A percentile compares a stretch with the other conserved stretches of the same genome.
These are phyloP conservation scores for Sebastes glaucus DNA, from an alignment of 2,797 vertebrate species.

Conservation along the genomic window DNA sequence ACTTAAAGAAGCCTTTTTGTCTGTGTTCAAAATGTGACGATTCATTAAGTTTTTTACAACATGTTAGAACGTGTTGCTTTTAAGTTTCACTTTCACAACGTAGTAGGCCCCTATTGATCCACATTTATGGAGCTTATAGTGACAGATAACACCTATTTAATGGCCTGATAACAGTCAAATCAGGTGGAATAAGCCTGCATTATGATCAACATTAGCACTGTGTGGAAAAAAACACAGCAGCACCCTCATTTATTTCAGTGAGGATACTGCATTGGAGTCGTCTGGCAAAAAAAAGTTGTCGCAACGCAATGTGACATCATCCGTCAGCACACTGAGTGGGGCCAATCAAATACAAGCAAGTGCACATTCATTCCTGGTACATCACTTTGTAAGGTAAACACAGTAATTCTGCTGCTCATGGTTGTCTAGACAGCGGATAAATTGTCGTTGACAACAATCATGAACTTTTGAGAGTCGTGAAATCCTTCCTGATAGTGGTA, in stretches of 20 bases:
- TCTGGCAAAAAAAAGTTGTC: neutral
- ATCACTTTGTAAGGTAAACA: neutral
- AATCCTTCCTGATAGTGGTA: neutral
- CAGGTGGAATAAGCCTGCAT: no score
- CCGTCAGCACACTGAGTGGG: neutral
- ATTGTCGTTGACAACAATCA: neutral
- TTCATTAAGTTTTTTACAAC: no score
- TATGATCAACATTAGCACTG: neutral
- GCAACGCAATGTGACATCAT: neutral
- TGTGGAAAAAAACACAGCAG: neutral
- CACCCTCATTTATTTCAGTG: neutral
- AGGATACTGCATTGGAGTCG: neutral
- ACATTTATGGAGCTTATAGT: no score
- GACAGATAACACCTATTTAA: no score
- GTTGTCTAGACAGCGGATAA: neutral
- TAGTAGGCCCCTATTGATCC: no score
- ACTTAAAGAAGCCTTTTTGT: no score
- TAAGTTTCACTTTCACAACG: no score
- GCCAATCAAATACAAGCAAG: neutral
- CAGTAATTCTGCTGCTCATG: neutral
- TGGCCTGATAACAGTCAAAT: no score
- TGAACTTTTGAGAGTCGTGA: constrained; percentile 12
- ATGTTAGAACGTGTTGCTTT: no score
- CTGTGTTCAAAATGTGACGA: no score
- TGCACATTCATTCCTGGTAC: neutral